Evolutionary conservation across 1,140 invertebrate genomes (phyloP).

Genomic region (Drosophila pseudoananassae): DNA sequence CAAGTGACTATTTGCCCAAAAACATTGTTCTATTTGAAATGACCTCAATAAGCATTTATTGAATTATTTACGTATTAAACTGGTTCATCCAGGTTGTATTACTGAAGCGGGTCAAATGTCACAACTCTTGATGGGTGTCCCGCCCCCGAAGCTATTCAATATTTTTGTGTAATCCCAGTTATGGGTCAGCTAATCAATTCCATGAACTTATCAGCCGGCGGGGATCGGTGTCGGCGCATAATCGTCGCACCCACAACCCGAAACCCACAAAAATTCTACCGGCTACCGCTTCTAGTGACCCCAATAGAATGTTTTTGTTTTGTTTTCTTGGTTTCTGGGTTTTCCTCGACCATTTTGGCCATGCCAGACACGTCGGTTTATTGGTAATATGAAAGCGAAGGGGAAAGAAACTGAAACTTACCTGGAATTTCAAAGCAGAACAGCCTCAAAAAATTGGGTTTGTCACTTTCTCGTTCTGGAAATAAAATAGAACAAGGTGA

Average conservation of each 20-base stretch:
- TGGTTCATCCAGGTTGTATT: background rate
- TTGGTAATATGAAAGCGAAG: constrained; percentile 1
- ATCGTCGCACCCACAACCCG: constrained; percentile 38
- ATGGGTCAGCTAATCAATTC: constrained; percentile 4
- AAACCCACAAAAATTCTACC: constrained; percentile 1
- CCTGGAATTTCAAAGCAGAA: constrained; percentile 26
- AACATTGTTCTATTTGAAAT: background rate
- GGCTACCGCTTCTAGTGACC: constrained; percentile 14
- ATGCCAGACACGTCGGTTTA: constrained; percentile 31
- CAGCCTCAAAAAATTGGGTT: constrained; percentile 18
- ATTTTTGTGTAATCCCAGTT: background rate
- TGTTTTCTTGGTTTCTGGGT: background rate
- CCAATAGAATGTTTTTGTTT: constrained; percentile 19
- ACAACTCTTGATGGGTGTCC: background rate
- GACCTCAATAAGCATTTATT: background rate
- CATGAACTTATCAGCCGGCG: constrained; percentile 25
- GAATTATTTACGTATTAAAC: constrained; percentile 1
- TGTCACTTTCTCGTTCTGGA: constrained; percentile 34
- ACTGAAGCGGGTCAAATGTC: background rate
- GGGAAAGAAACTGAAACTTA: constrained; percentile 18
- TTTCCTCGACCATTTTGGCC: constrained; percentile 20
- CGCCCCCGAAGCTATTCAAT: background rate
- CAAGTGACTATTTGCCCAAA: background rate
- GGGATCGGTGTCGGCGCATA: constrained; percentile 40
- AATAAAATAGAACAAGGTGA: background rate